Percentiles rank a stretch among this genome's conserved stretches.
Evolutionary conservation across 2,113 vertebrate genomes (phyloP).

Genomic region (Lampris incognitus): DNA sequence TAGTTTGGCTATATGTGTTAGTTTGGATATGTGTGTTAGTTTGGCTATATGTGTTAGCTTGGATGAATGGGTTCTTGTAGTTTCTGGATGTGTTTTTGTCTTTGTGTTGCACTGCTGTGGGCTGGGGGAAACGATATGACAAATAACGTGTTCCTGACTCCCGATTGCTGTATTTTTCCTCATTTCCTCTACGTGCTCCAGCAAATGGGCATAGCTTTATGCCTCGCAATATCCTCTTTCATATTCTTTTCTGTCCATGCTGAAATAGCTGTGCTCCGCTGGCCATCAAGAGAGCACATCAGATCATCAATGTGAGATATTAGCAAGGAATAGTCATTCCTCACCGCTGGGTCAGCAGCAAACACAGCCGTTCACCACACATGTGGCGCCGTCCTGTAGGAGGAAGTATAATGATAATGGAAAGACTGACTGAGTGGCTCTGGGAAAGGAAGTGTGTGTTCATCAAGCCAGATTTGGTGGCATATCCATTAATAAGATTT

Average conservation of each 20-base stretch:
- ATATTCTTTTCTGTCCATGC: conserved; percentile 10
- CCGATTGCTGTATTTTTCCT: neutral
- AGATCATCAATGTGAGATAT: conserved; percentile 31
- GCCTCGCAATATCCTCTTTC: neutral
- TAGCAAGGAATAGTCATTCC: conserved; percentile 28
- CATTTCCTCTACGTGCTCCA: neutral
- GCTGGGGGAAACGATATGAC: too few relatives aligned
- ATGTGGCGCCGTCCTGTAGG: conserved; percentile 37
- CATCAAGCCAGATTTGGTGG: conserved; percentile 38
- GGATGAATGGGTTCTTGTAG: too few relatives aligned
- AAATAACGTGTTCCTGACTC: too few relatives aligned
- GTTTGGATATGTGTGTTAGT: too few relatives aligned
- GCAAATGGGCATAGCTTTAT: neutral
- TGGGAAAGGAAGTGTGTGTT: conserved; percentile 31
- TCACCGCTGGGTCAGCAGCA: conserved; percentile 54
- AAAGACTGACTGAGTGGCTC: conserved; percentile 24
- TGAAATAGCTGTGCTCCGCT: neutral
- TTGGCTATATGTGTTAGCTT: too few relatives aligned
- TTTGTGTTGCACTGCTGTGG: too few relatives aligned
- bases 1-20: too few relatives aligned
- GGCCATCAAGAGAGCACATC: conserved; percentile 43
- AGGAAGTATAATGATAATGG: conserved; percentile 31
- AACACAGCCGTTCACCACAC: conserved; percentile 52
- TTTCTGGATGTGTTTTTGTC: too few relatives aligned
- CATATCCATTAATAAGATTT: conserved; percentile 64